Evolutionary conservation across 2,113 vertebrate species (phyloP).

Genomic region (Alaudala cheleensis): DNA sequence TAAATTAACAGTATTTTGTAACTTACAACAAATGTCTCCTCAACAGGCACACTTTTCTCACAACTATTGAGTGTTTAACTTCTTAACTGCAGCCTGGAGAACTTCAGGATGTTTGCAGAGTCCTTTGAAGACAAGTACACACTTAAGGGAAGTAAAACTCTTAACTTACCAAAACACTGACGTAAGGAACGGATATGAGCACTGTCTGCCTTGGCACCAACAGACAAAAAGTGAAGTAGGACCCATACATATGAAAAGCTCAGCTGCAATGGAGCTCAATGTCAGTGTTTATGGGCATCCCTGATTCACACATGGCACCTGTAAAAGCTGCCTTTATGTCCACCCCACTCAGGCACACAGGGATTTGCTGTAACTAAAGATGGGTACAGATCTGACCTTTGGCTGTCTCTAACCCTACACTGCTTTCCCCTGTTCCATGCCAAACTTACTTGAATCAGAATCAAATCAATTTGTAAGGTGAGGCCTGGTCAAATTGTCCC

Average conservation of each 20-base stretch:
- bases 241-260: rapidly evolving
- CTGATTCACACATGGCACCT: neutral
- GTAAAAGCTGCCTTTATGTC: neutral
- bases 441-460: neutral
- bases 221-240: neutral
- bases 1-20: neutral
- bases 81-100: neutral
- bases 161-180: neutral
- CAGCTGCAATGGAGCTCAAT: neutral
- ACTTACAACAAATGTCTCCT: neutral
- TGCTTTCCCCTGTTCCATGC: neutral
- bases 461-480: neutral
- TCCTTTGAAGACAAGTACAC: neutral
- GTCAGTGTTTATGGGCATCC: neutral
- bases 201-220: neutral
- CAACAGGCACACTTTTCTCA: neutral
- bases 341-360: neutral
- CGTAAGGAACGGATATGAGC: neutral
- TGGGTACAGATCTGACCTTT: neutral
- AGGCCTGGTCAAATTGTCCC: neutral
- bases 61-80: neutral
- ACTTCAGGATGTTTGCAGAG: neutral
- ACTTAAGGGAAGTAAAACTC: neutral
- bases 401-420: neutral
- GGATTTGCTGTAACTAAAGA: neutral